Percentiles rank a stretch among this genome's conserved stretches.
These are phyloP conservation scores for Orthosia gothica DNA, from an alignment of 2,888 invertebrate genomes.

Conservation along the genomic window DNA sequence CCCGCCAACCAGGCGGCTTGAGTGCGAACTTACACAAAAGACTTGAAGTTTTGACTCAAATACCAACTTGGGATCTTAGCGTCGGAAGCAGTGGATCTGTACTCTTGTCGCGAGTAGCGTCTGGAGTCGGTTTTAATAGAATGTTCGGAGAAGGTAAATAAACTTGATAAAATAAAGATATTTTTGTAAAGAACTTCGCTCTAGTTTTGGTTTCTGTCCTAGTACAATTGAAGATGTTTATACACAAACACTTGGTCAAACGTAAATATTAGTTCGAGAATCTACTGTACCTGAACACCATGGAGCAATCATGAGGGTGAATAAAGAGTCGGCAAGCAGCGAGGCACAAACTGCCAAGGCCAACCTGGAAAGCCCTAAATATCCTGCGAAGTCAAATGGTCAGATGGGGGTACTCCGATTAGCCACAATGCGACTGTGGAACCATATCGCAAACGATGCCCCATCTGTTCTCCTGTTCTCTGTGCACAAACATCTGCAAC, in stretches of 20 bases:
- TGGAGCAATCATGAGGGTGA: too few relatives aligned
- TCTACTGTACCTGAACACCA: too few relatives aligned
- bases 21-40: slow-evolving; percentile 79
- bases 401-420: too few relatives aligned
- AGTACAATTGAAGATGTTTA: background rate
- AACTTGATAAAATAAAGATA: background rate
- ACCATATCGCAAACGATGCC: too few relatives aligned
- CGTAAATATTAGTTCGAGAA: background rate
- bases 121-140: slow-evolving; percentile 12
- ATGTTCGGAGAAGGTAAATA: slow-evolving; percentile 15
- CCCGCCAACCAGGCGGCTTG: slow-evolving; percentile 66
- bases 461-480: too few relatives aligned
- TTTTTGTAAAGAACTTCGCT: background rate
- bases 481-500: too few relatives aligned
- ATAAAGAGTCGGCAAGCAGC: too few relatives aligned
- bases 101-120: slow-evolving; percentile 57
- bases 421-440: too few relatives aligned
- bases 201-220: background rate
- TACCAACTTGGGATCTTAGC: slow-evolving; percentile 74
- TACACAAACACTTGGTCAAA: background rate
- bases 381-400: too few relatives aligned
- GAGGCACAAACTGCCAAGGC: too few relatives aligned
- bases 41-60: slow-evolving; percentile 73
- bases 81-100: slow-evolving; percentile 71
- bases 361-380: too few relatives aligned